These are phyloP conservation scores for Dendrolimus houi DNA, from an alignment of 2,888 invertebrate species.

Conservation along the genomic window DNA sequence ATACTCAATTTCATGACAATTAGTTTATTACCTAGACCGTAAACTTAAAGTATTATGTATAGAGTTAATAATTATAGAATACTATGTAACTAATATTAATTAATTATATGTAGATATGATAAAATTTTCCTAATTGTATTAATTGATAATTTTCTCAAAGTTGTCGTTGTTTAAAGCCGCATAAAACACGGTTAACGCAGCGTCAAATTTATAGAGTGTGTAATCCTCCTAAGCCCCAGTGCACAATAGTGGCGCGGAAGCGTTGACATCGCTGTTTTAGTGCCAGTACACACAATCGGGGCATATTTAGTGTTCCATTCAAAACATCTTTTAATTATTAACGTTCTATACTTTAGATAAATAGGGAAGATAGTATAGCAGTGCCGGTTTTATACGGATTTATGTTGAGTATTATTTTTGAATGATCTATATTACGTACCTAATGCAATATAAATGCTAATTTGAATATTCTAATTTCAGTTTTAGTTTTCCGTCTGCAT, in stretches of 20 bases:
- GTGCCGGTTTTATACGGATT: conserved; percentile 15
- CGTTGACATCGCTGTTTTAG: conserved; percentile 28
- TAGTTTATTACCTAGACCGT: too few relatives aligned
- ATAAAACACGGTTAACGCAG: neutral
- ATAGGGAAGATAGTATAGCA: conserved; percentile 30
- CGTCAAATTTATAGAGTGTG: neutral
- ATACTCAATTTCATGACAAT: too few relatives aligned
- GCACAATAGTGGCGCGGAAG: conserved; percentile 37
- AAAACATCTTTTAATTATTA: conserved; percentile 50
- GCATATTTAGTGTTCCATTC: conserved; percentile 51
- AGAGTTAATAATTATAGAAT: too few relatives aligned
- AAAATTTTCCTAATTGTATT: too few relatives aligned
- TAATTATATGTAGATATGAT: too few relatives aligned
- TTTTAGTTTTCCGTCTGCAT: conserved; percentile 1
- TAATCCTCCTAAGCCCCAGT: conserved; percentile 9
- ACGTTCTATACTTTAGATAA: conserved; percentile 34
- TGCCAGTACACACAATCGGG: conserved; percentile 27
- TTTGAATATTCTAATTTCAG: conserved; percentile 1
- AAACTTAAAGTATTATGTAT: too few relatives aligned
- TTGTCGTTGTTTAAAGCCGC: too few relatives aligned
- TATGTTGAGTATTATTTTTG: conserved; percentile 5
- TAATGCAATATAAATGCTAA: conserved; percentile 2
- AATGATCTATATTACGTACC: neutral
- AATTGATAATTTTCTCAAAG: too few relatives aligned
- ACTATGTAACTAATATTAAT: too few relatives aligned